Conservation (phyloP, 2,797 vertebrate genomes). For the Acridotheres tristis region DNA sequence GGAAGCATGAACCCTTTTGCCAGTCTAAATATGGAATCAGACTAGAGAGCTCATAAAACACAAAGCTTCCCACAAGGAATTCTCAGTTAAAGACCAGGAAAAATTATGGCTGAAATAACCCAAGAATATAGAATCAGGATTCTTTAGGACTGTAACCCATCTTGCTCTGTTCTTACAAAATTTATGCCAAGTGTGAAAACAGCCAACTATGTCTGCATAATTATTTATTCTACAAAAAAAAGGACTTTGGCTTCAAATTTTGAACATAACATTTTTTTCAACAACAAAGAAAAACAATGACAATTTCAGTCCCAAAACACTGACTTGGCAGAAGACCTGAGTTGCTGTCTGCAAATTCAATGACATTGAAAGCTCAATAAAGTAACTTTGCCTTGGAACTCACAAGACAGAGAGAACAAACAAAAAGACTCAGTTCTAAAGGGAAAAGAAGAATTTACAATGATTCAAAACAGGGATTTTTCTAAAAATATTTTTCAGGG, state of each 20-base stretch:
- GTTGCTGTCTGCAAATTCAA: not conserved
- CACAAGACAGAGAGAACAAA: not conserved
- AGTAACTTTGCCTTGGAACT: not conserved
- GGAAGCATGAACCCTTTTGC: not conserved
- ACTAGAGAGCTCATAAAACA: not conserved
- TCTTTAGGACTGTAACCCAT: not conserved
- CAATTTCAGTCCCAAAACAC: constrained; percentile 14
- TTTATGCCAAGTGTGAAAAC: not conserved
- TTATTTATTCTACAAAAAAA: not conserved
- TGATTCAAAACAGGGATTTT: not conserved
- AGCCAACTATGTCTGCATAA: not conserved
- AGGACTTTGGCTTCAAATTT: not conserved
- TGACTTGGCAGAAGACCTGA: constrained; percentile 21
- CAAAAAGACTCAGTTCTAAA: not conserved
- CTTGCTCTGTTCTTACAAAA: not conserved
- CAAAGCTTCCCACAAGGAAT: not conserved
- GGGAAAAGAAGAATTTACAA: not conserved
- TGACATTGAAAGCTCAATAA: constrained; percentile 21
- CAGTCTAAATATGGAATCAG: not conserved
- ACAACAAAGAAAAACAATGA: not conserved
- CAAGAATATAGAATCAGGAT: not conserved
- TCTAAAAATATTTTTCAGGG: not conserved
- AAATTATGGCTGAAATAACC: not conserved
- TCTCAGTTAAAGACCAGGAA: not conserved
- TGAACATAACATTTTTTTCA: not conserved